phyloP scores from a whole-genome alignment of 2,113 vertebrate species.

The Mustelus asterias region DNA sequence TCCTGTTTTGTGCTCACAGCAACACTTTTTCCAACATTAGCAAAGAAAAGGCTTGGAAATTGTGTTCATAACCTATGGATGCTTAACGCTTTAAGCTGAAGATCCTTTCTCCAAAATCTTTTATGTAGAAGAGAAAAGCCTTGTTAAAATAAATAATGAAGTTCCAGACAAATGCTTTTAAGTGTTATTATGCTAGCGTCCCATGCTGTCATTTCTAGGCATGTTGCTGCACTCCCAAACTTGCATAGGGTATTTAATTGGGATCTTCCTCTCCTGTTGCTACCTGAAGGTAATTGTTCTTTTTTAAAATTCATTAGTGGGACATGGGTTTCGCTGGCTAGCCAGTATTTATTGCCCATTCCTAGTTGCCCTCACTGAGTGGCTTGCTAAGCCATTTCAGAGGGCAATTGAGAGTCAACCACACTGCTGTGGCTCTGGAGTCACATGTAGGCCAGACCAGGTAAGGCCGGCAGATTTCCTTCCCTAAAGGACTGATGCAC shows the following conservation, averaged over 20 bases:
- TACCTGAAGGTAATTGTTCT: not conserved
- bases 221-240: not conserved
- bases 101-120: not conserved
- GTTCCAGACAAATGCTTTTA: not conserved
- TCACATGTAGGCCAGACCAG: too few species aligned
- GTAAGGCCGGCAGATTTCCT: too few species aligned
- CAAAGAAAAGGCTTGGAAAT: not conserved
- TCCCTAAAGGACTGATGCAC: too few species aligned
- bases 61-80: not conserved
- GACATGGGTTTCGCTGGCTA: too few species aligned
- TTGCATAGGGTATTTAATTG: not conserved
- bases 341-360: too few species aligned
- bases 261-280: not conserved
- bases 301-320: too few species aligned
- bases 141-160: not conserved
- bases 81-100: not conserved
- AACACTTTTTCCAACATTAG: not conserved
- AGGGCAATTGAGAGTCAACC: too few species aligned
- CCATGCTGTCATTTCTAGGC: not conserved
- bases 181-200: not conserved
- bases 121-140: not conserved
- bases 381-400: too few species aligned
- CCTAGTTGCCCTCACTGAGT: too few species aligned
- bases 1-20: not conserved
- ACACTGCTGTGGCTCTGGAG: too few species aligned